A percentile compares a stretch with the other conserved stretches of the same genome.
Conservation (phyloP, 2,888 invertebrate genomes). For the Dendrolimus pini region DNA sequence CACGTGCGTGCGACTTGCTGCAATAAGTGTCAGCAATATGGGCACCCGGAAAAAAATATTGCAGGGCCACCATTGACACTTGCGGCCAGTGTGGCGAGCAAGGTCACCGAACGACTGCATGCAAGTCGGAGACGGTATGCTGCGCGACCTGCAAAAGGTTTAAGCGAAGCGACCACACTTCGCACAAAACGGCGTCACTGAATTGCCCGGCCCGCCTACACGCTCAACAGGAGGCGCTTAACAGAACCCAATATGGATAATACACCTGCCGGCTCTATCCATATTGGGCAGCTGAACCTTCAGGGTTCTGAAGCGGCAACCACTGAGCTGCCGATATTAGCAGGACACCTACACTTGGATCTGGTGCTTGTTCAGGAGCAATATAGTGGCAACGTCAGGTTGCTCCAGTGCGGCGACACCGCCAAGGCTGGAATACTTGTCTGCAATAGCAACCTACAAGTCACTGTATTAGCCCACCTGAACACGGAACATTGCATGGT, state of each 20-base stretch:
- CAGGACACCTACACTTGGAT: too few relatives aligned
- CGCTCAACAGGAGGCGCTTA: constrained; percentile 9
- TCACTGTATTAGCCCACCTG: constrained; percentile 12
- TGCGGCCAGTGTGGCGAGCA: too few relatives aligned
- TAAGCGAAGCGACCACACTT: constrained; percentile 1
- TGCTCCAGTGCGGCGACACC: constrained; percentile 2
- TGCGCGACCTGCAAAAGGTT: constrained; percentile 24
- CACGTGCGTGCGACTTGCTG: background rate
- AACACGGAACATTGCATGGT: constrained; percentile 13
- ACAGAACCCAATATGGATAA: too few relatives aligned
- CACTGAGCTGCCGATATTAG: constrained; percentile 12
- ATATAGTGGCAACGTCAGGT: constrained; percentile 5
- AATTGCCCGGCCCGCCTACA: constrained; percentile 14
- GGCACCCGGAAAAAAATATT: background rate
- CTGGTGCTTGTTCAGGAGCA: constrained; percentile 22
- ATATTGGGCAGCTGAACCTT: constrained; percentile 18
- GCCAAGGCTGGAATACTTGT: constrained; percentile 16
- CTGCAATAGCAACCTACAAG: background rate
- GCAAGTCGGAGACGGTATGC: background rate
- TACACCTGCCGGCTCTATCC: too few relatives aligned
- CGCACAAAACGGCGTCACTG: constrained; percentile 12
- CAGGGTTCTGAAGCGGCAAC: constrained; percentile 14
- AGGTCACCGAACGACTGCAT: background rate
- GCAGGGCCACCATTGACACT: background rate
- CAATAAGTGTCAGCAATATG: background rate